Base-by-base conservation (phyloP, 2,888 invertebrate genomes). In the Phalera bucephala region DNA sequence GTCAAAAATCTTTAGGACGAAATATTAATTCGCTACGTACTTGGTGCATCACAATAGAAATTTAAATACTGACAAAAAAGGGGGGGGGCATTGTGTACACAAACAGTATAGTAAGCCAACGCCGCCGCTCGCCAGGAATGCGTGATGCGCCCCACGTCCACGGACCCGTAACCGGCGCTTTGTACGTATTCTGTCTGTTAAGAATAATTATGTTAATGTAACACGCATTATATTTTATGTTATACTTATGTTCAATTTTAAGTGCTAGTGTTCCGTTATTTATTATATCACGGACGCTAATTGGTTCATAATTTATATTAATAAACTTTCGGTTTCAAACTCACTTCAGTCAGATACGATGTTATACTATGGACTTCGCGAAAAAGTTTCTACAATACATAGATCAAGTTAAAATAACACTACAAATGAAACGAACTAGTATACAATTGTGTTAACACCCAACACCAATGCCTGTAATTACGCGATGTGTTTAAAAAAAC, bases 11-110 rank as follows among this genome's bases (percentile, higher is more conserved):
- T 13, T 2, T 26, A 13, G 27, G 14, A 14, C 9, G 10, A 17
- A 10, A 19, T 19, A 29, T 19, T 19, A 29, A 19, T 19, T 19
- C 1, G 7, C 5, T 8, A 7, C 29, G 17, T 11, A 19, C 19
- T 11, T 19, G 19, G 10, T 10, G 7, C 28, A 15, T 3, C 1
- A 36, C 11, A 25, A 36, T 36, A 25, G 21, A 25, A 25, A 31
- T 36, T 31, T 19, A 9, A 36, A 25, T n/a, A 29, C 35, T 31
- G 26, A 10, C 29, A 22, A 30, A 35, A 35, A 35, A 3, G 23
- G 29, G 19, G 29, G 19, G 3, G 7, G 7, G 7, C 29, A 29
- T 29, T 29, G 29, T 29, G 17, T 10, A 11, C 29, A 11, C 8
- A 11, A 11, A 10, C 11, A 29, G 29, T 29, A 8, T 29, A 15